These are phyloP conservation scores for Alces alces DNA, from an alignment of 2,113 vertebrate species.

Conservation along the genomic window DNA sequence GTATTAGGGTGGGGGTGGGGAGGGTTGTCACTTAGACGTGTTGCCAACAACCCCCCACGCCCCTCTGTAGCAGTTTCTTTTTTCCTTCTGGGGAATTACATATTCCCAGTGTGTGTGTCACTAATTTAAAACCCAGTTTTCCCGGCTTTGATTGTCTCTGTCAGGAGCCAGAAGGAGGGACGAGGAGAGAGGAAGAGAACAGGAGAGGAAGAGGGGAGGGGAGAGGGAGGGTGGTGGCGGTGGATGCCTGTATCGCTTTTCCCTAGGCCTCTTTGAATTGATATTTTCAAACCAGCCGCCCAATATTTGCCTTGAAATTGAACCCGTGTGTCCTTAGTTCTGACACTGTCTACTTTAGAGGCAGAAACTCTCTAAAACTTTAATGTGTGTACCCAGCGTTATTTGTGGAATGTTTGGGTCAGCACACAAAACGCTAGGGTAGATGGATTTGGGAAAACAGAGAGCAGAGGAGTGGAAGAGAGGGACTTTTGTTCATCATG, in stretches of 20 bases:
- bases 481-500: background rate
- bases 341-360: conserved; percentile 27
- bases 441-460: background rate
- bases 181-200: conserved; percentile 50
- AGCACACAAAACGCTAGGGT: background rate
- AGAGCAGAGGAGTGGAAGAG: background rate
- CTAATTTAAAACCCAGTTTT: conserved; percentile 29
- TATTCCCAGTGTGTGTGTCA: conserved; percentile 34
- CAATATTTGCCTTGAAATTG: conserved; percentile 28
- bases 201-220: conserved; percentile 48
- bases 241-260: conserved; percentile 10
- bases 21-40: conserved; percentile 54
- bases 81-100: conserved; percentile 22
- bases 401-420: conserved; percentile 31
- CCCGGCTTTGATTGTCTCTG: conserved; percentile 50
- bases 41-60: conserved; percentile 43
- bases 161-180: conserved; percentile 46
- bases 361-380: conserved; percentile 73
- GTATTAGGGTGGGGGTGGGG: conserved; percentile 59
- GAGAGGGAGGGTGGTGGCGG: conserved; percentile 30
- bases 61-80: conserved; percentile 31
- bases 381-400: conserved; percentile 37
- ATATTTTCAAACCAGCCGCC: conserved; percentile 54
- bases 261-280: conserved; percentile 65
- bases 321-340: conserved; percentile 46